Evolutionary conservation across 2,888 invertebrate genomes (phyloP).

Genomic region (Dolomedes plantarius): DNA sequence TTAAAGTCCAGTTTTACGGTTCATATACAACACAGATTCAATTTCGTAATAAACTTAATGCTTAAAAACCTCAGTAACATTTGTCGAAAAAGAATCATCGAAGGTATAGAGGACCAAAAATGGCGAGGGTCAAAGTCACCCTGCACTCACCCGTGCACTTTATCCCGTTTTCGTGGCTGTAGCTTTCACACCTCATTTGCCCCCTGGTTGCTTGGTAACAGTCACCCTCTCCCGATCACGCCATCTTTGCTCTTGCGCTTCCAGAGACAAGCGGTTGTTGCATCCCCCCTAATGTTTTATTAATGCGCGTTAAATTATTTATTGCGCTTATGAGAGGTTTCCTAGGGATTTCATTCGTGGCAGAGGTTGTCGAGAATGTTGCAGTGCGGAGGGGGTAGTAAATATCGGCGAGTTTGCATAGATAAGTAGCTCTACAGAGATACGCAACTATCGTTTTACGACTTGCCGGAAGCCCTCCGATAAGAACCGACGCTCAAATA

Average conservation of each 20-base stretch:
- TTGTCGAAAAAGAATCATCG: no score
- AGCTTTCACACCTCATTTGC: slow-evolving; percentile 71
- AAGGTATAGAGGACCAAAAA: no score
- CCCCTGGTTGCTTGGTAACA: slow-evolving; percentile 64
- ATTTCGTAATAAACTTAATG: no score
- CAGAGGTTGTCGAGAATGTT: slow-evolving; percentile 14
- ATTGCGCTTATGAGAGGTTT: slow-evolving; percentile 59
- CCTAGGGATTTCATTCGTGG: slow-evolving; percentile 13
- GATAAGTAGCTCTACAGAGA: slow-evolving; percentile 6
- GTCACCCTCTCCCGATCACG: slow-evolving; percentile 54
- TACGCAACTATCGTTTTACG: slow-evolving; percentile 1
- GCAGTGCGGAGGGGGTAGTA: background rate
- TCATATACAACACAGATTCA: no score
- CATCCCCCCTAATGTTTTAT: slow-evolving; percentile 63
- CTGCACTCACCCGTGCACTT: background rate
- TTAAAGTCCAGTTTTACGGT: no score
- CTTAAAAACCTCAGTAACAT: no score
- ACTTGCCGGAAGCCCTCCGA: background rate
- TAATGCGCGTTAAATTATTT: slow-evolving; percentile 70
- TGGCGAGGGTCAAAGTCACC: background rate
- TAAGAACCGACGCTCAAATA: slow-evolving; percentile 7
- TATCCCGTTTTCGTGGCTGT: slow-evolving; percentile 65
- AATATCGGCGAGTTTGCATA: slow-evolving; percentile 16
- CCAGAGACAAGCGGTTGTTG: slow-evolving; percentile 27
- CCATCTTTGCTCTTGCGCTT: slow-evolving; percentile 45